phyloP scores from a whole-genome alignment of 2,797 vertebrate genomes.

The Hafferia zeledoni region DNA sequence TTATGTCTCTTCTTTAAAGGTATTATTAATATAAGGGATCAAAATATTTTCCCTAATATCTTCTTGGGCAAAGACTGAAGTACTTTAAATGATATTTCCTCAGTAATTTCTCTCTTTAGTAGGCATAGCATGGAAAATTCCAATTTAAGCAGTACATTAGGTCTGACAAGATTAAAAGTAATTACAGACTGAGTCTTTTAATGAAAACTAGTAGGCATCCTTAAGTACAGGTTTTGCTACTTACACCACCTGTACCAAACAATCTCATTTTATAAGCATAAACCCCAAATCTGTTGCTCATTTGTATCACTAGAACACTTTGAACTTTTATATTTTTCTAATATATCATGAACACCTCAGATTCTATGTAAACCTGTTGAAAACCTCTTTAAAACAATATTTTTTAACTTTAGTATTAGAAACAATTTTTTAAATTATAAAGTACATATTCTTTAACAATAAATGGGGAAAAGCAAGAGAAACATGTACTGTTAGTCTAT shows the following conservation, averaged over 20 bases:
- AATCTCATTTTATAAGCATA: not conserved
- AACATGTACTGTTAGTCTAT: not conserved
- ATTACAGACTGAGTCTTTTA: not conserved
- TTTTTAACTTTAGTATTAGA: not conserved
- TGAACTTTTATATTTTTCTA: not conserved
- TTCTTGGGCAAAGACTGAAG: not conserved
- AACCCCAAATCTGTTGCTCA: not conserved
- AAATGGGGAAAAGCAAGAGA: not conserved
- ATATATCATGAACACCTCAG: not conserved
- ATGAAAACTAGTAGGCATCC: not conserved
- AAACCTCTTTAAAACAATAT: not conserved
- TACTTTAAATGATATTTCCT: not conserved
- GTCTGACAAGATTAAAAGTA: conserved; percentile 5
- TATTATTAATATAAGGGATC: not conserved
- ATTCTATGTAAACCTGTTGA: not conserved
- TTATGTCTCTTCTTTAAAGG: not conserved
- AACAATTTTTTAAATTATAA: not conserved
- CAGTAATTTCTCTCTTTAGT: not conserved
- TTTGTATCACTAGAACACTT: not conserved
- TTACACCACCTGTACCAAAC: not conserved
- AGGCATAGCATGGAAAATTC: not conserved
- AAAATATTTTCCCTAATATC: not conserved
- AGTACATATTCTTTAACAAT: not conserved
- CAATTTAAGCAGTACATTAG: not conserved
- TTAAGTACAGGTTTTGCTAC: not conserved